A percentile compares a stretch with the other conserved stretches of the same genome.
phyloP scores from a whole-genome alignment of 1,140 invertebrate species.

The Diorhabda elongata region DNA sequence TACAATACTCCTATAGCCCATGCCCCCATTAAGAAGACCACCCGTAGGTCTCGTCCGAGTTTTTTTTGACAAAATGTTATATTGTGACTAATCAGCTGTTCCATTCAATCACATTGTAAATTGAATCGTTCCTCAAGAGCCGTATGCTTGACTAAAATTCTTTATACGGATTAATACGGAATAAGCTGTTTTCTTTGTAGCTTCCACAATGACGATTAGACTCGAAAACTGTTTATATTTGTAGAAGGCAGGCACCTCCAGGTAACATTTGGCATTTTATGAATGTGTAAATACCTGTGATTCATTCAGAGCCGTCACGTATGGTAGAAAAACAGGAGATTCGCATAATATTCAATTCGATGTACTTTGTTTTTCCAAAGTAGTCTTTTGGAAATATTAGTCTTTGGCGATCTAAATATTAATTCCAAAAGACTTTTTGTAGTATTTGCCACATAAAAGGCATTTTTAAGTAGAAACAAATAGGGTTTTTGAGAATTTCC shows the following conservation, averaged over 20 bases:
- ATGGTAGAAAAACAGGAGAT: no score
- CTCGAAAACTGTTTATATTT: constrained; percentile 2
- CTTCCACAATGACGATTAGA: neutral
- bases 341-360: no score
- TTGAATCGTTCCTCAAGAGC: constrained; percentile 1
- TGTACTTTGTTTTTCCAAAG: no score
- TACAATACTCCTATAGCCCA: neutral
- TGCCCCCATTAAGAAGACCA: neutral
- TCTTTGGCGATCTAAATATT: no score
- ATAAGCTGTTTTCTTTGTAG: constrained; percentile 2
- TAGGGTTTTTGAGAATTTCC: no score
- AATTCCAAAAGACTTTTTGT: no score
- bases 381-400: no score
- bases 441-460: no score
- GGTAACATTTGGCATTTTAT: neutral
- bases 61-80: neutral
- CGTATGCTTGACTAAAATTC: neutral
- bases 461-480: no score
- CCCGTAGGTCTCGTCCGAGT: neutral
- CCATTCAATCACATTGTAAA: neutral
- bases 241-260: constrained; percentile 1
- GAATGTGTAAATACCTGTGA: neutral
- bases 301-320: neutral
- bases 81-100: constrained; percentile 2
- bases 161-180: constrained; percentile 3